Conservation (phyloP, 1,140 invertebrate species). For the Capitella teleta region DNA sequence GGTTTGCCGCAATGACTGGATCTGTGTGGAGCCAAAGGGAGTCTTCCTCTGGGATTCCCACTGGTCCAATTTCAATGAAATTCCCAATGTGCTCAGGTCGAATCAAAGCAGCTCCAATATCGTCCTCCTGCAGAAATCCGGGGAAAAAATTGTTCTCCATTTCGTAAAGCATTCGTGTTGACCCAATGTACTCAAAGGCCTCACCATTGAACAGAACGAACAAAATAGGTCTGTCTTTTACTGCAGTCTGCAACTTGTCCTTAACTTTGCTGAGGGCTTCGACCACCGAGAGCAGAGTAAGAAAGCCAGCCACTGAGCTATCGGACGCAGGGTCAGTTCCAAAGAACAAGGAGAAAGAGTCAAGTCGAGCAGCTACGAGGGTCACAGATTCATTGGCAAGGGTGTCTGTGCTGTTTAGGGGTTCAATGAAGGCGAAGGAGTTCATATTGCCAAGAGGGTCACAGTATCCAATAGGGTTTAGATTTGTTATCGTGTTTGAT, state of each 20-base stretch:
- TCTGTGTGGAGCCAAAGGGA: slow-evolving; percentile 39
- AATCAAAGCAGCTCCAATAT: background rate
- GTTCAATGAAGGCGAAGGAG: no score
- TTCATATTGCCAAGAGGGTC: no score
- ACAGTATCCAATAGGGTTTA: no score
- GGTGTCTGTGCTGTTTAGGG: no score
- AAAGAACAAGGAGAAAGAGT: slow-evolving; percentile 72
- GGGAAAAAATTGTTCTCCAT: slow-evolving; percentile 62
- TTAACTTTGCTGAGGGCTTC: slow-evolving; percentile 51
- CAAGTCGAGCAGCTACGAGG: slow-evolving; percentile 53
- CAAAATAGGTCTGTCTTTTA: slow-evolving; percentile 54
- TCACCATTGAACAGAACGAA: slow-evolving; percentile 88
- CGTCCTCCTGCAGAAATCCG: no score
- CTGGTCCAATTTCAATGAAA: slow-evolving; percentile 57
- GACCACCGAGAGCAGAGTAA: slow-evolving; percentile 64
- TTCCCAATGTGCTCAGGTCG: slow-evolving; percentile 58
- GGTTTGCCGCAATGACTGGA: slow-evolving; percentile 13
- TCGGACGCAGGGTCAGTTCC: slow-evolving; percentile 58
- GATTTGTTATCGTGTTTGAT: slow-evolving; percentile 33
- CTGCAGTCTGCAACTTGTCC: slow-evolving; percentile 24
- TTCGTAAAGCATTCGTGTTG: slow-evolving; percentile 76
- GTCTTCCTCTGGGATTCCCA: slow-evolving; percentile 11
- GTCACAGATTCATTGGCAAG: no score
- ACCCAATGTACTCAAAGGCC: slow-evolving; percentile 88
- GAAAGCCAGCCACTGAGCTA: slow-evolving; percentile 64